Evolutionary conservation across 2,113 vertebrate species (phyloP).

Genomic region (Hydropotes inermis): DNA sequence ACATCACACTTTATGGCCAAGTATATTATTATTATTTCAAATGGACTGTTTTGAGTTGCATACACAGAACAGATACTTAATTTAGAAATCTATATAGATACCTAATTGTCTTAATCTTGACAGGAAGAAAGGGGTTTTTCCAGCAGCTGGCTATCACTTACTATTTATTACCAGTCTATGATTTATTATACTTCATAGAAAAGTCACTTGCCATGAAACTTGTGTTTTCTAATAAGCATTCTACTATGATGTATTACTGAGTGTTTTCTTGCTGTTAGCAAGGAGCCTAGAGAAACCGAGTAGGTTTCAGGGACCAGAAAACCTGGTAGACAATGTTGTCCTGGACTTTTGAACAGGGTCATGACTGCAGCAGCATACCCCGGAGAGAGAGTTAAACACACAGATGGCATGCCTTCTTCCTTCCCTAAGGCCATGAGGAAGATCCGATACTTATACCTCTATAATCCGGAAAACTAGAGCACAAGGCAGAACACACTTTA

Average conservation of each 20-base stretch:
- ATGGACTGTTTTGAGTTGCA: conserved; percentile 19
- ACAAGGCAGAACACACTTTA: neutral
- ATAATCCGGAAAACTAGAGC: neutral
- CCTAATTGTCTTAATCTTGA: conserved; percentile 33
- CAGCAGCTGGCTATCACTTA: neutral
- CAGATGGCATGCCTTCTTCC: neutral
- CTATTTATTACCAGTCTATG: conserved; percentile 39
- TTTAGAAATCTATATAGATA: neutral
- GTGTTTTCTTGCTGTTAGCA: conserved; percentile 6
- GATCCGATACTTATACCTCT: neutral
- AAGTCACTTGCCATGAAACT: neutral
- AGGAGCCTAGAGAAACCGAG: neutral
- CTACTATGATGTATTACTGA: neutral
- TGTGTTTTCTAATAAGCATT: conserved; percentile 52
- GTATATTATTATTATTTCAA: conserved; percentile 47
- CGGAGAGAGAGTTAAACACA: neutral
- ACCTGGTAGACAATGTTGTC: neutral
- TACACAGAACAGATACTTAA: conserved; percentile 38
- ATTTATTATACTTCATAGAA: conserved; percentile 61
- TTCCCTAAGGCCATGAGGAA: neutral
- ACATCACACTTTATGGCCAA: neutral
- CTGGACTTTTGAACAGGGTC: neutral
- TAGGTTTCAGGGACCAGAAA: neutral
- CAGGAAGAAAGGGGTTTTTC: conserved; percentile 7
- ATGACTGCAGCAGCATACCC: neutral